Conservation (phyloP, 2,797 vertebrate species). For the Onychomys torridus region DNA sequence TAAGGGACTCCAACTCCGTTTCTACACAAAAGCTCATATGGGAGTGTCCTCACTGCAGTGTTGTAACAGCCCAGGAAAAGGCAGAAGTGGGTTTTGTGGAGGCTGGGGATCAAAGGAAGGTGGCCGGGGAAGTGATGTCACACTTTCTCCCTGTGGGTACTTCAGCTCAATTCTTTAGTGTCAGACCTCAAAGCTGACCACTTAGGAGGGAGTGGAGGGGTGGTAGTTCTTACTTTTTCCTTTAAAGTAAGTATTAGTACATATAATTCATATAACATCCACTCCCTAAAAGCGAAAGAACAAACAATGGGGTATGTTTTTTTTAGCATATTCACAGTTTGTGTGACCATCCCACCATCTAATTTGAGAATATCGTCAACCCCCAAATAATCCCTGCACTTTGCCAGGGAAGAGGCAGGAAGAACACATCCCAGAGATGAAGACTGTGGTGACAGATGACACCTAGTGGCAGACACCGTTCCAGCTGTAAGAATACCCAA, state of each 20-base stretch:
- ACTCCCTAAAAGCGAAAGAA: not conserved
- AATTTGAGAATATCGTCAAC: not conserved
- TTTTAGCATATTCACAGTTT: not conserved
- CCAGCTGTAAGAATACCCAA: not conserved
- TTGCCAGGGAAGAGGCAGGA: not conserved
- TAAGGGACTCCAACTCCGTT: not conserved
- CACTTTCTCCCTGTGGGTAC: not conserved
- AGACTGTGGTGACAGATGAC: not conserved
- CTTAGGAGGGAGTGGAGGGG: not conserved
- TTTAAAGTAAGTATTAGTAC: not conserved
- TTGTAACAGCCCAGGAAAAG: not conserved
- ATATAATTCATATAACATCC: not conserved
- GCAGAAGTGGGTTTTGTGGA: not conserved
- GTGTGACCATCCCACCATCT: not conserved
- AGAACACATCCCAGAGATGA: not conserved
- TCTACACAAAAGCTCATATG: not conserved
- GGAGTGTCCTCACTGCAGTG: not conserved
- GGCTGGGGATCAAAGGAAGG: not conserved
- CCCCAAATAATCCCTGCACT: not conserved
- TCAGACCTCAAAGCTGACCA: not conserved
- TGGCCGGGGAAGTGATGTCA: not conserved
- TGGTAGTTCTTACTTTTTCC: not conserved
- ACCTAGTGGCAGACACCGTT: slow-evolving; percentile 41
- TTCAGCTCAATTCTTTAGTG: not conserved
- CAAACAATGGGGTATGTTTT: too few species aligned